Percentiles rank a stretch among this genome's conserved stretches.
phyloP scores from a whole-genome alignment of 2,888 invertebrate species.

The Campoplex nolae region DNA sequence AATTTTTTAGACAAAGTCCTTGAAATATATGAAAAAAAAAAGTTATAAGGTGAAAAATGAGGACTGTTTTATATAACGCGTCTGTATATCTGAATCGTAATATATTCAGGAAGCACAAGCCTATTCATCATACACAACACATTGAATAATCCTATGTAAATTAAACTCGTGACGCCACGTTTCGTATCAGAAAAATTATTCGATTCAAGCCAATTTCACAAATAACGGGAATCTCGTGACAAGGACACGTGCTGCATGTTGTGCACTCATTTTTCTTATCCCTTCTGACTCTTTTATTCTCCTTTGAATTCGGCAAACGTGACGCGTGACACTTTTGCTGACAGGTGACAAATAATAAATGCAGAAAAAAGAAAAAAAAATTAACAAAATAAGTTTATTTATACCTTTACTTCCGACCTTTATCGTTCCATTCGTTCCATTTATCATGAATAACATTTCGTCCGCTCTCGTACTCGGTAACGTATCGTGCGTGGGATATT shows the following conservation, averaged over 20 bases:
- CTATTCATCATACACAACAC: slow-evolving; percentile 4
- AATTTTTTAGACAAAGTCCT: neutral
- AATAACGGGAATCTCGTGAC: slow-evolving; percentile 36
- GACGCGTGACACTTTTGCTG: slow-evolving; percentile 9
- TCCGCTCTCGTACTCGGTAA: neutral
- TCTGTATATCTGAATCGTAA: neutral
- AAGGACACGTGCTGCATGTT: slow-evolving; percentile 14
- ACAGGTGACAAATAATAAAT: neutral
- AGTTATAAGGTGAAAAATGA: neutral
- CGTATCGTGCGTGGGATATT: neutral
- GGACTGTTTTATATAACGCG: neutral
- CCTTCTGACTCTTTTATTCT: neutral
- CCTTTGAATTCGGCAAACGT: neutral
- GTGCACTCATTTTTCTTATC: slow-evolving; percentile 7
- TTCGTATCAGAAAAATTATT: slow-evolving; percentile 6
- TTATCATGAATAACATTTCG: neutral
- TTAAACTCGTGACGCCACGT: slow-evolving; percentile 1
- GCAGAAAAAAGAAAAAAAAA: neutral
- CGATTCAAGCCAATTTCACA: slow-evolving; percentile 22
- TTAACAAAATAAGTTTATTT: neutral
- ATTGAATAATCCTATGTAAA: slow-evolving; percentile 13
- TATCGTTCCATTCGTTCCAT: neutral
- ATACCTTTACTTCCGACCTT: neutral
- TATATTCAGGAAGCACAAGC: neutral
- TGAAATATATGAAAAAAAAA: neutral